These are phyloP conservation scores for Pomacea canaliculata DNA, from an alignment of 2,888 invertebrate genomes.

Conservation along the genomic window DNA sequence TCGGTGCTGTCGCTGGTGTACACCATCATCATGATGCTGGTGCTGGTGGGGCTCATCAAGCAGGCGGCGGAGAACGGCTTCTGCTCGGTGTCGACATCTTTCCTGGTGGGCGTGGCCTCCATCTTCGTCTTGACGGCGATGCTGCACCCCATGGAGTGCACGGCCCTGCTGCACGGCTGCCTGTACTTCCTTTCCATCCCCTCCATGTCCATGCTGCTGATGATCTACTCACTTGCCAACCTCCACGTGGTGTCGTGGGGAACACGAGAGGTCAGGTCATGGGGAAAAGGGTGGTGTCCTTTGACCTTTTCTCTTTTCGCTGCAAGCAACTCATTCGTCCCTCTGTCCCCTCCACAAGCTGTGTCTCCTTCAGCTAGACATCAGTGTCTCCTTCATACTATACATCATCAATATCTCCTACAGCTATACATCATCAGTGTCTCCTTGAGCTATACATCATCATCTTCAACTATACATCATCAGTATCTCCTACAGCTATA, in stretches of 20 bases:
- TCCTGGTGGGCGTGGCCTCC: conserved; percentile 92
- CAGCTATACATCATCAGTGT: no score
- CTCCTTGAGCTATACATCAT: no score
- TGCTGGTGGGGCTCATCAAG: conserved; percentile 96
- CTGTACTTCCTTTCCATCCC: conserved; percentile 93
- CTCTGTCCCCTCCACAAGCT: no score
- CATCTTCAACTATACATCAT: no score
- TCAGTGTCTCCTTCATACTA: no score
- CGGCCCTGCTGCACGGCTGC: conserved; percentile 76
- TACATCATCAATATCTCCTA: no score
- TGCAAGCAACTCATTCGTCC: no score
- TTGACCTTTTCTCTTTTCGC: no score
- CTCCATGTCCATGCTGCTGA: conserved; percentile 92
- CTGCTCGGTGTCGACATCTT: conserved; percentile 95
- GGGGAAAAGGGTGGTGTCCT: background rate
- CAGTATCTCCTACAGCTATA: no score
- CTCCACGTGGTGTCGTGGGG: conserved; percentile 95
- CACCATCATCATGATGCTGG: conserved; percentile 99
- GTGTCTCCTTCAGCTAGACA: no score
- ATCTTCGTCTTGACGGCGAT: conserved; percentile 95
- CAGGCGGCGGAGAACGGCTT: conserved; percentile 94
- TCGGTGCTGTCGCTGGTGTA: conserved; percentile 95
- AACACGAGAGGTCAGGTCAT: conserved; percentile 80
- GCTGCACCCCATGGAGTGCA: conserved; percentile 89
- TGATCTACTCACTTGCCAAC: conserved; percentile 92